Evolutionary conservation across 2,888 invertebrate genomes (phyloP).

Genomic region (Pachymerium ferrugineum): DNA sequence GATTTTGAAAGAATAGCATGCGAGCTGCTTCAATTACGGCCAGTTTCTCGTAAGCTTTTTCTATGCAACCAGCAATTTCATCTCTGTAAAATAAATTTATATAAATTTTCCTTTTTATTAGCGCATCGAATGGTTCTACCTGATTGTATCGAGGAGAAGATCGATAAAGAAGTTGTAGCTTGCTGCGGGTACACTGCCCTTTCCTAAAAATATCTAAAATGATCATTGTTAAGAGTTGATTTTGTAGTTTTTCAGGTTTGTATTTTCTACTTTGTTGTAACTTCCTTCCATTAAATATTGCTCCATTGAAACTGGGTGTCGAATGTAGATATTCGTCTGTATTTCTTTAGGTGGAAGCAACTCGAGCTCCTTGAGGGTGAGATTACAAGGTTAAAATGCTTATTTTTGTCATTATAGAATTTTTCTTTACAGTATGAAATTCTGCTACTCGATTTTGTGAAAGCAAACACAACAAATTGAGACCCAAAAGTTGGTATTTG

Average conservation of each 20-base stretch:
- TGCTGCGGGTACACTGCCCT: constrained; percentile 92
- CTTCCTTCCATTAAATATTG: constrained; percentile 99
- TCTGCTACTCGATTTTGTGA: constrained; percentile 96
- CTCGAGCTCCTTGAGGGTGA: constrained; percentile 77
- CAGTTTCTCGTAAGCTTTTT: constrained; percentile 90
- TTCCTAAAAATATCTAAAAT: constrained; percentile 70
- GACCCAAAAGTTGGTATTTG: constrained; percentile 88
- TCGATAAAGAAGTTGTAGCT: constrained; percentile 96
- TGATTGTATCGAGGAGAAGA: constrained; percentile 86
- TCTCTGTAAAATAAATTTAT: constrained; percentile 50
- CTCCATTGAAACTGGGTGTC: constrained; percentile 89
- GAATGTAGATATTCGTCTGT: constrained; percentile 86
- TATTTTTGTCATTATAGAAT: neutral
- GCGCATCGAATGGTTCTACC: constrained; percentile 48
- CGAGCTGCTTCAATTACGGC: constrained; percentile 79
- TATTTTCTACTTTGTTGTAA: constrained; percentile 77
- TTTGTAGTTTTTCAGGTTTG: constrained; percentile 18
- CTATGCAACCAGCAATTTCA: constrained; percentile 94
- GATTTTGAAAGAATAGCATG: constrained; percentile 75
- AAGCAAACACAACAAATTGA: constrained; percentile 86
- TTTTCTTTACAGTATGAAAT: constrained; percentile 75
- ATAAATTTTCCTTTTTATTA: neutral
- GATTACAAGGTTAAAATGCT: neutral
- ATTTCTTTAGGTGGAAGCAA: constrained; percentile 84
- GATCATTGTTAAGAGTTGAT: neutral